Conservation (phyloP, 2,888 invertebrate genomes). For the Temnothorax unifasciatus region DNA sequence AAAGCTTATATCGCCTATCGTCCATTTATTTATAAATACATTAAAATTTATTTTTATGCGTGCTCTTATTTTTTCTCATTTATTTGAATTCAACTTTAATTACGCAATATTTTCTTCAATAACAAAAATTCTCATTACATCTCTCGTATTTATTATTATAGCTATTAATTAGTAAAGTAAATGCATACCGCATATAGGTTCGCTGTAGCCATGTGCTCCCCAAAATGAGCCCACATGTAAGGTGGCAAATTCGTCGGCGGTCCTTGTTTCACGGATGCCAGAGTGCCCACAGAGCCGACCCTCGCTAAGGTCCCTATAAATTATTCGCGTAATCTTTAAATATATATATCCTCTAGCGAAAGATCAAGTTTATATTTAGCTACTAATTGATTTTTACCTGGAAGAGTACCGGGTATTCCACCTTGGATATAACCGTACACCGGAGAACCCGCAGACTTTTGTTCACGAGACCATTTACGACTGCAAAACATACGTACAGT, state of each 20-base stretch:
- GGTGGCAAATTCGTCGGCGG: conserved; percentile 88
- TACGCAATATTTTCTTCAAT: neutral
- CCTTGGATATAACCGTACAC: conserved; percentile 95
- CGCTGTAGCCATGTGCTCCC: conserved; percentile 95
- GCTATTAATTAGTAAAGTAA: neutral
- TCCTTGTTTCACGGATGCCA: conserved; percentile 85
- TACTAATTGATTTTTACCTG: conserved; percentile 77
- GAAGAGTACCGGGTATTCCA: conserved; percentile 85
- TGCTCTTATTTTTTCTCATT: neutral
- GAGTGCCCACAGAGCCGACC: conserved; percentile 84
- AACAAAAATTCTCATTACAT: conserved; percentile 5
- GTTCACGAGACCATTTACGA: conserved; percentile 95
- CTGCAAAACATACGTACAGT: conserved; percentile 86
- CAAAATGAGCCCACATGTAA: conserved; percentile 93
- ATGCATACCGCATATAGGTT: conserved; percentile 93
- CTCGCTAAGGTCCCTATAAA: conserved; percentile 79
- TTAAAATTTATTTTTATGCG: neutral
- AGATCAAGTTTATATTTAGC: neutral
- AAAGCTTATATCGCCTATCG: neutral
- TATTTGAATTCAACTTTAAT: neutral
- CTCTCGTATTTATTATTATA: neutral
- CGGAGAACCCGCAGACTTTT: conserved; percentile 93
- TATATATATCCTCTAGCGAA: neutral
- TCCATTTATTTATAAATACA: neutral
- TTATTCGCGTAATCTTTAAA: neutral